A percentile compares a stretch with the other conserved stretches of the same genome.
These are phyloP conservation scores for Acrobasis consociella DNA, from an alignment of 2,888 invertebrate genomes.

Conservation along the genomic window DNA sequence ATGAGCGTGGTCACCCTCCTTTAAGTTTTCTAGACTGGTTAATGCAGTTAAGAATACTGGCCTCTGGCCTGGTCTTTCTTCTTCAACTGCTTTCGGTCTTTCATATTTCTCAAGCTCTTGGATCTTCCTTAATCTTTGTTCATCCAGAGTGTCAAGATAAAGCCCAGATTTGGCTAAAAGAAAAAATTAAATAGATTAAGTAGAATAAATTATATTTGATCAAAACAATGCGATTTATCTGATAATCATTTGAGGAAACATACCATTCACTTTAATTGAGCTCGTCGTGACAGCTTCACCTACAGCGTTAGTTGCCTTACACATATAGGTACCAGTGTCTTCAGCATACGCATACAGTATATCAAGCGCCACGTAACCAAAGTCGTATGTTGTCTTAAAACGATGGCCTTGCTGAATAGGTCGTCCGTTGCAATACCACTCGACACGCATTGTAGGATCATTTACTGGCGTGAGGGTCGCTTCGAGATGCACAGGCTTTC, in stretches of 20 bases:
- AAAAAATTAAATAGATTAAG: conserved; percentile 38
- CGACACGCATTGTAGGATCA: conserved; percentile 98
- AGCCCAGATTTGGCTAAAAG: conserved; percentile 92
- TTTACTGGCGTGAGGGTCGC: conserved; percentile 98
- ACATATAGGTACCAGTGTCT: conserved; percentile 98
- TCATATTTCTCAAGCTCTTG: conserved; percentile 92
- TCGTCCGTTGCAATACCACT: conserved; percentile 98
- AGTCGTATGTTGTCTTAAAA: conserved; percentile 98
- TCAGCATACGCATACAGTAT: conserved; percentile 98
- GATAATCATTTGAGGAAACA: conserved; percentile 43
- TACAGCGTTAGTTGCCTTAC: conserved; percentile 96
- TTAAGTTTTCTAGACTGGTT: conserved; percentile 92
- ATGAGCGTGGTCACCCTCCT: conserved; percentile 95
- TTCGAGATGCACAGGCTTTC: conserved; percentile 94
- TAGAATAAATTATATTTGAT: neutral
- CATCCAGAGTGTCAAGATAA: conserved; percentile 94
- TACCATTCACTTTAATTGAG: conserved; percentile 93
- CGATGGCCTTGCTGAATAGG: conserved; percentile 97
- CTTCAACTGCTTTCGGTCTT: conserved; percentile 88
- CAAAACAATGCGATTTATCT: no score
- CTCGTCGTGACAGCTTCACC: conserved; percentile 98
- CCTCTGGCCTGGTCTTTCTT: conserved; percentile 89
- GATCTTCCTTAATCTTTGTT: conserved; percentile 94
- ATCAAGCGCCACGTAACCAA: conserved; percentile 98
- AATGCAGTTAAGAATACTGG: conserved; percentile 96